Evolutionary conservation across 2,113 vertebrate genomes (phyloP).

Genomic region (Heloderma charlesbogerti): DNA sequence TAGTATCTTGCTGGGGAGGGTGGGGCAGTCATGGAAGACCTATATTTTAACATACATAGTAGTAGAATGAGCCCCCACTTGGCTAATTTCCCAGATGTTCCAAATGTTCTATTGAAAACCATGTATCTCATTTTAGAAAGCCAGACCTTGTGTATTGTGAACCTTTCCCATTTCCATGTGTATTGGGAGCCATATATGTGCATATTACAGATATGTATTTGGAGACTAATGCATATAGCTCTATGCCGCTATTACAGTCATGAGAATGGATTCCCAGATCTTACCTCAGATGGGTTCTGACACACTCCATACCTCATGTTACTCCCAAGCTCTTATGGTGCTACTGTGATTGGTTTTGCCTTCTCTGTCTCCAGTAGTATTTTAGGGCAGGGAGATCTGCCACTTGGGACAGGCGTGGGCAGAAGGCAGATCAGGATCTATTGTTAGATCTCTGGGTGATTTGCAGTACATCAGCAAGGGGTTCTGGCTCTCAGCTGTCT

Average conservation of each 20-base stretch:
- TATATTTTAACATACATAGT: conserved; percentile 14
- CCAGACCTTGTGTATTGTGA: not conserved
- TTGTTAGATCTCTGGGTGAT: too few species aligned
- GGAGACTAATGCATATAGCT: not conserved
- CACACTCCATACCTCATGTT: not conserved
- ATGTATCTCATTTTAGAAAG: not conserved
- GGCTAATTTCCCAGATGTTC: conserved; percentile 2
- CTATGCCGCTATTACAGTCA: not conserved
- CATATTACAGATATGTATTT: not conserved
- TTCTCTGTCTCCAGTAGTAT: not conserved
- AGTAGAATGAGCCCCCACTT: conserved; percentile 21
- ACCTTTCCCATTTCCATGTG: not conserved
- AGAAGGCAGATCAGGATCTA: not conserved
- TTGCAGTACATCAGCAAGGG: too few species aligned
- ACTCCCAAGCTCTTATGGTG: not conserved
- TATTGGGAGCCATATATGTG: not conserved
- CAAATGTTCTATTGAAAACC: not conserved
- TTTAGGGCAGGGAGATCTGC: conserved; percentile 7
- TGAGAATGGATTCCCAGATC: conserved; percentile 25
- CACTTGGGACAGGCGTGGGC: not conserved
- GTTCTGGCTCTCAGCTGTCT: too few species aligned
- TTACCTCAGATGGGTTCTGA: not conserved
- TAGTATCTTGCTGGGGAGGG: not conserved
- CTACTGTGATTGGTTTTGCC: not conserved
- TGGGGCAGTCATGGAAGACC: conserved; percentile 20